phyloP scores from a whole-genome alignment of 2,113 vertebrate species.

The Sinocyclocheilus anshuiensis region DNA sequence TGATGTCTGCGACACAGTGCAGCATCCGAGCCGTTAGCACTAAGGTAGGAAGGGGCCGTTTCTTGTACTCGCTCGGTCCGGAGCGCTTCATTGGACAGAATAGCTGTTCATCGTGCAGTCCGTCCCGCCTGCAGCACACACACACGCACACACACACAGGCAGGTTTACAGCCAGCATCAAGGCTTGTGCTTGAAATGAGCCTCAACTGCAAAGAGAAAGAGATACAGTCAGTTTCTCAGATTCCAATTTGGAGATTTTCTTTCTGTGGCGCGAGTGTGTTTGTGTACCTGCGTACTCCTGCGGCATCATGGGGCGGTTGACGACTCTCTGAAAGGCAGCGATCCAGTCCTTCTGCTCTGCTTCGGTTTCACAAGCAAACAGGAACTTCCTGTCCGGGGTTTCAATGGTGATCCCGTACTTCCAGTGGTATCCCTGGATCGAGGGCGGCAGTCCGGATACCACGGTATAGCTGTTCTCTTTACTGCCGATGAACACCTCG shows the following conservation, averaged over 20 bases:
- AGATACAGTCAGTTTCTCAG: no score
- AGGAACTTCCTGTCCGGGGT: slow-evolving; percentile 95
- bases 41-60: background rate
- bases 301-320: slow-evolving; percentile 93
- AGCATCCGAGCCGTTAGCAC: background rate
- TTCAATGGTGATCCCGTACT: slow-evolving; percentile 91
- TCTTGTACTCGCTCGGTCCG: background rate
- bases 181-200: slow-evolving; percentile 98
- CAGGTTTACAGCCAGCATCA: slow-evolving; percentile 64
- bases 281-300: slow-evolving; percentile 91
- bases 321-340: slow-evolving; percentile 90
- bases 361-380: slow-evolving; percentile 90
- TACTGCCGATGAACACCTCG: slow-evolving; percentile 97
- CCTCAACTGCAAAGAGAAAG: slow-evolving; percentile 84
- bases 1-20: background rate
- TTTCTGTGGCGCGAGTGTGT: background rate
- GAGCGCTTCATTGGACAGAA: background rate
- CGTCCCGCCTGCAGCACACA: background rate
- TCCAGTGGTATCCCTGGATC: slow-evolving; percentile 93
- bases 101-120: background rate
- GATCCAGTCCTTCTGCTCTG: slow-evolving; percentile 90
- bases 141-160: background rate
- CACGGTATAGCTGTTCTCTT: slow-evolving; percentile 92
- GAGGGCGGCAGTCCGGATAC: slow-evolving; percentile 84
- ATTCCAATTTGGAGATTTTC: background rate